Evolutionary conservation across 2,888 invertebrate species (phyloP), one percentile per base, ranked within the genome.

Genomic region (Hypena proboscidalis): DNA sequence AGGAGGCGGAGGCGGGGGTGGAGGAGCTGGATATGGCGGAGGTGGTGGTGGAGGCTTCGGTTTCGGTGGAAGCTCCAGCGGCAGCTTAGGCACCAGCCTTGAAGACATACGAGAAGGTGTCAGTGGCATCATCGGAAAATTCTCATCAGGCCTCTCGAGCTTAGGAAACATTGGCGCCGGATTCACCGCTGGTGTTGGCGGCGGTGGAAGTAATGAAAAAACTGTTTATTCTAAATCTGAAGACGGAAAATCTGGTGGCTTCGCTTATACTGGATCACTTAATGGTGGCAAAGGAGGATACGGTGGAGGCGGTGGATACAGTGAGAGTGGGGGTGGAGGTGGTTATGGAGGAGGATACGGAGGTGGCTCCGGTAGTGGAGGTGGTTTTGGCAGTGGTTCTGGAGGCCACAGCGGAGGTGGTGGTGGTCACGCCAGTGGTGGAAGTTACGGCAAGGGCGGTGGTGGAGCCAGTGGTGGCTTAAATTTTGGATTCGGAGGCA

Each of bases 181-280:
- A 1, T 45, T 46, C 1, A 41, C 67, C 35, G 46, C 65, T 2
- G 65, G 68, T 7, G 38, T 69, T 3, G 68, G 75, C 1, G 72
- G 67, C 3, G 68, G 75, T 1, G 72, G 67, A 13, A 64, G 54
- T 29, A 69, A 70, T 23, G 77, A 75, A 38, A 85, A 86, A 66
- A 71, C 77, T 1, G 71, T 89, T 13, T 82, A 78, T 46, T 80
- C 84, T 0, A 80, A 84, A 51, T 85, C 87, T 10, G 79, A 83
- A 15, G 88, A 89, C 40, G 88, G 87, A 40, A 89, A 84, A 50
- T 90, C 90, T 37, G 87, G 87, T 39, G 90, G 88, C 1, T 88
- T 83, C 42, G 88, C 86, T 2, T 89, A 83, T 43, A 87, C 88
- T 14, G 90, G 90, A 9, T 70, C 71, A 1, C 53, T 83, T n/a